Conservation (phyloP, 2,797 vertebrate genomes). For the Scolopax rusticola region DNA sequence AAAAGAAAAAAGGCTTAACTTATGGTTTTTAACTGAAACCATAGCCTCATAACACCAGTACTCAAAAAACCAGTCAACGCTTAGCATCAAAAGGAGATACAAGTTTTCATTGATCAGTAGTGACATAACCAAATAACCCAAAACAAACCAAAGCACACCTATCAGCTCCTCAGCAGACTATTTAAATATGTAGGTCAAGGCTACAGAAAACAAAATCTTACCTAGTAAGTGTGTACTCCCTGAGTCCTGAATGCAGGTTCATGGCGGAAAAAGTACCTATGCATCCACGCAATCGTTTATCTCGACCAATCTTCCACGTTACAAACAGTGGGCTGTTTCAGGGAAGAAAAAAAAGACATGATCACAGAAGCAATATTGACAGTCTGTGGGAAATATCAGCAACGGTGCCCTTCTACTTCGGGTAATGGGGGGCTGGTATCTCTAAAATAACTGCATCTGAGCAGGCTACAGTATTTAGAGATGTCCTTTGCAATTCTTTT, state of each 20-base stretch:
- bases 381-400: neutral
- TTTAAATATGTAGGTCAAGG: neutral
- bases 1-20: neutral
- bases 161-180: neutral
- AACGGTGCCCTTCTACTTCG: neutral
- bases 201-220: conserved; percentile 80
- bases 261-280: conserved; percentile 99
- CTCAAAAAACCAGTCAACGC: conserved; percentile 31
- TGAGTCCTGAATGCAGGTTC: conserved; percentile 99
- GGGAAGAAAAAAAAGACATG: conserved; percentile 56
- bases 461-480: neutral
- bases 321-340: conserved; percentile 96
- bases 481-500: neutral
- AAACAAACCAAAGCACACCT: conserved; percentile 12
- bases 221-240: conserved; percentile 99
- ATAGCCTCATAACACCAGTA: neutral
- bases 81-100: conserved; percentile 21
- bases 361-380: conserved; percentile 25
- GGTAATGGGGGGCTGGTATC: neutral
- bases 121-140: conserved; percentile 17
- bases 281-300: conserved; percentile 99
- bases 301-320: conserved; percentile 99
- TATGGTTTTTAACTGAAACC: neutral
- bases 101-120: neutral
- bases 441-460: neutral